Percentiles rank a stretch among this genome's conserved stretches.
These are phyloP conservation scores for Zonotrichia albicollis DNA, from an alignment of 2,797 vertebrate genomes.

Conservation along the genomic window DNA sequence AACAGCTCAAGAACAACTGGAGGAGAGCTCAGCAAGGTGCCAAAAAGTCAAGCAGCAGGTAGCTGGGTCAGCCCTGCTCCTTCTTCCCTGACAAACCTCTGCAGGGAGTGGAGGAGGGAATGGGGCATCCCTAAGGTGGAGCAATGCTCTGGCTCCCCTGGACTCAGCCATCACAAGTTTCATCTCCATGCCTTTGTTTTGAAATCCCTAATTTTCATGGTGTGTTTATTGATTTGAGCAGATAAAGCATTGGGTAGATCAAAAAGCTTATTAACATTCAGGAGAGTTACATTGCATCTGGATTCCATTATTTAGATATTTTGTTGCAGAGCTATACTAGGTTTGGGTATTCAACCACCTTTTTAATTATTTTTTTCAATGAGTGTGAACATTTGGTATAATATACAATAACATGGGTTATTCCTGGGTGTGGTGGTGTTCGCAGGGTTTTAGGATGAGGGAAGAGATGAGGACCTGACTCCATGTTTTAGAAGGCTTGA, in stretches of 20 bases:
- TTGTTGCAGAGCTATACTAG: not conserved
- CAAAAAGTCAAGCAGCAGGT: not conserved
- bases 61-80: not conserved
- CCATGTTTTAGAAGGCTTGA: too few relatives aligned
- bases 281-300: not conserved
- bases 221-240: not conserved
- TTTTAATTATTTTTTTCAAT: fast-evolving
- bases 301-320: not conserved
- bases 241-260: not conserved
- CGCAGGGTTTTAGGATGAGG: too few relatives aligned
- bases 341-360: not conserved
- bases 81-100: not conserved
- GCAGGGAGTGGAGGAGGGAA: not conserved
- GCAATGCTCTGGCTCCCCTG: not conserved
- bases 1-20: not conserved
- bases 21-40: not conserved
- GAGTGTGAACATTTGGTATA: not conserved
- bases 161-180: not conserved
- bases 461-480: too few relatives aligned
- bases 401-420: not conserved
- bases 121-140: fast-evolving
- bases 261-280: not conserved
- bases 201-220: not conserved
- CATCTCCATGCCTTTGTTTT: not conserved
- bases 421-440: not conserved